These are phyloP conservation scores for Balaenoptera acutorostrata DNA, from an alignment of 2,113 vertebrate genomes.

Conservation along the genomic window DNA sequence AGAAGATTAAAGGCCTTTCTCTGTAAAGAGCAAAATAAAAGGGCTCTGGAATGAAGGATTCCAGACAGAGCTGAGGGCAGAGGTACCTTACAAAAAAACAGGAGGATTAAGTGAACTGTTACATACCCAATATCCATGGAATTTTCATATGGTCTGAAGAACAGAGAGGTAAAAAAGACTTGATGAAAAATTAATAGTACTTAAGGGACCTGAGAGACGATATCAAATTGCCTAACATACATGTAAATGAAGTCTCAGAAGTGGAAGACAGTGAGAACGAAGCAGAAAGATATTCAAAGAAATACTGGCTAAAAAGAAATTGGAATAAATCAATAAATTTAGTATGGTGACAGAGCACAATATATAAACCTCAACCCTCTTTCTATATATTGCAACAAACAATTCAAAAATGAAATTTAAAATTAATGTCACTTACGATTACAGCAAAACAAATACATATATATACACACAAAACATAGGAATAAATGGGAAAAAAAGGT, in stretches of 20 bases:
- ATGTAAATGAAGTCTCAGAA: background rate
- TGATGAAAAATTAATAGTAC: background rate
- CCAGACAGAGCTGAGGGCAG: background rate
- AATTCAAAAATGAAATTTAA: background rate
- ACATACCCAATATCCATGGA: background rate
- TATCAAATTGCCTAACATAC: background rate
- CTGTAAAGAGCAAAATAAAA: background rate
- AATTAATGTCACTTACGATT: background rate
- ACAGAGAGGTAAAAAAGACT: background rate
- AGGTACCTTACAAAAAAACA: background rate
- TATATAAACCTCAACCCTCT: background rate
- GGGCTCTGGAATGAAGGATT: background rate
- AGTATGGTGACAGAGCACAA: background rate
- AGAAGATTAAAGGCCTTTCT: background rate
- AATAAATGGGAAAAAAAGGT: background rate
- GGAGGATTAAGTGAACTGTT: background rate
- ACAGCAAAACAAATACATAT: background rate
- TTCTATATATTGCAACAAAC: background rate
- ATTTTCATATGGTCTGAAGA: background rate
- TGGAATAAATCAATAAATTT: background rate
- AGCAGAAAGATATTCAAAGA: background rate
- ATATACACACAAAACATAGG: background rate
- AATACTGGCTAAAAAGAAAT: background rate
- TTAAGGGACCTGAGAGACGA: background rate
- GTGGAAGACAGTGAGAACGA: background rate